Evolutionary conservation across 2,888 invertebrate species (phyloP).

Genomic region (Eristalis arbustorum): DNA sequence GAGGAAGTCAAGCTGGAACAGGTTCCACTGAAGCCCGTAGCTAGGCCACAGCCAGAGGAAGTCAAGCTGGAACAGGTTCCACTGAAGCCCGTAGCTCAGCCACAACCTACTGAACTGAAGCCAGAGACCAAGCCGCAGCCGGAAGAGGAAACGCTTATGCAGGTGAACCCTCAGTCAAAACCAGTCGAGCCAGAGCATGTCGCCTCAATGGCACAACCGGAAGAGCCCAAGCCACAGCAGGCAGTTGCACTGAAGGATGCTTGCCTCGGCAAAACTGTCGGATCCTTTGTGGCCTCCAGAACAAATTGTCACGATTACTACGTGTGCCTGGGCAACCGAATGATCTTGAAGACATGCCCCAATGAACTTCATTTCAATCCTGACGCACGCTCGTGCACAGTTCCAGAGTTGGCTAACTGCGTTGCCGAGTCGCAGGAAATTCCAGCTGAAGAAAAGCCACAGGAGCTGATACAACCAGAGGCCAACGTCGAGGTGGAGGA

Average conservation of each 20-base stretch:
- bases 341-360: slow-evolving; percentile 12
- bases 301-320: slow-evolving; percentile 41
- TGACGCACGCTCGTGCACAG: slow-evolving; percentile 15
- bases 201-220: not conserved
- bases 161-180: not conserved
- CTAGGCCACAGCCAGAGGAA: too few species aligned
- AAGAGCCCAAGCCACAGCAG: not conserved
- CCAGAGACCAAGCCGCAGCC: not conserved
- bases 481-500: not conserved
- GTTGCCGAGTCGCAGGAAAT: not conserved
- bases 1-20: too few species aligned
- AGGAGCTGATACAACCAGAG: not conserved
- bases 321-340: slow-evolving; percentile 31
- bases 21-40: too few species aligned
- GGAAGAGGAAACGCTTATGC: not conserved
- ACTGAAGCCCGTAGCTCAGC: not conserved
- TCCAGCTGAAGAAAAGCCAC: not conserved
- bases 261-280: slow-evolving; percentile 32
- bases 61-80: too few species aligned
- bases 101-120: not conserved
- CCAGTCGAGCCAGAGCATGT: not conserved
- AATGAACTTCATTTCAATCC: slow-evolving; percentile 10
- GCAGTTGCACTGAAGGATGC: not conserved
- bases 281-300: slow-evolving; percentile 40
- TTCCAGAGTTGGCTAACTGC: slow-evolving; percentile 1